Evolutionary conservation across 2,797 vertebrate genomes (phyloP).

Genomic region (Oceanodroma leucorhoa): DNA sequence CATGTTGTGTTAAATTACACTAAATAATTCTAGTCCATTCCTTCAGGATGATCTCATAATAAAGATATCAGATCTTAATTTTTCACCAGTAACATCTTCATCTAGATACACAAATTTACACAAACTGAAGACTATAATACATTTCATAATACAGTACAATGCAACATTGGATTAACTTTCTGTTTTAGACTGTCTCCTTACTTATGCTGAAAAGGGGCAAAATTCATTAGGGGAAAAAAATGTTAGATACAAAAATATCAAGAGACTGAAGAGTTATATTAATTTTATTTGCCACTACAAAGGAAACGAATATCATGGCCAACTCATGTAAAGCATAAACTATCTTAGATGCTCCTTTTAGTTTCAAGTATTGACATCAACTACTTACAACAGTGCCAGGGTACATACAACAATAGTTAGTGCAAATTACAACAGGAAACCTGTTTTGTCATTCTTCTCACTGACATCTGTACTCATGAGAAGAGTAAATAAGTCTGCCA

Average conservation of each 20-base stretch:
- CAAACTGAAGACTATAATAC: neutral
- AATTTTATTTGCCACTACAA: neutral
- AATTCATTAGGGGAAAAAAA: neutral
- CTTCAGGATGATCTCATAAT: neutral
- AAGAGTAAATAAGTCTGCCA: neutral
- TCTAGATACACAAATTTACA: neutral
- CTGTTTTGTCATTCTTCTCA: neutral
- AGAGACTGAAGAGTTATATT: neutral
- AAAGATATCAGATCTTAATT: neutral
- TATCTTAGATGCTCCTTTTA: neutral
- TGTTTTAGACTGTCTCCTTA: neutral
- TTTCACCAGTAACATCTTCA: neutral
- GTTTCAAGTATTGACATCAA: neutral
- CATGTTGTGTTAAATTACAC: neutral
- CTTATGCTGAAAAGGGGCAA: neutral
- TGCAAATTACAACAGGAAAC: neutral
- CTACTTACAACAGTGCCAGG: neutral
- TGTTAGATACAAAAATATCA: neutral
- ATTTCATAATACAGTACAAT: neutral
- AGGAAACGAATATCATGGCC: neutral
- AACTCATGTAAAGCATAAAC: neutral
- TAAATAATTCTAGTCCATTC: neutral
- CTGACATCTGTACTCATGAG: neutral
- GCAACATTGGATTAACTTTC: slow-evolving; percentile 24
- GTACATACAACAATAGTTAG: neutral